These are phyloP conservation scores for Pristionchus entomophagus DNA, from an alignment of 2,888 invertebrate genomes.

Conservation along the genomic window DNA sequence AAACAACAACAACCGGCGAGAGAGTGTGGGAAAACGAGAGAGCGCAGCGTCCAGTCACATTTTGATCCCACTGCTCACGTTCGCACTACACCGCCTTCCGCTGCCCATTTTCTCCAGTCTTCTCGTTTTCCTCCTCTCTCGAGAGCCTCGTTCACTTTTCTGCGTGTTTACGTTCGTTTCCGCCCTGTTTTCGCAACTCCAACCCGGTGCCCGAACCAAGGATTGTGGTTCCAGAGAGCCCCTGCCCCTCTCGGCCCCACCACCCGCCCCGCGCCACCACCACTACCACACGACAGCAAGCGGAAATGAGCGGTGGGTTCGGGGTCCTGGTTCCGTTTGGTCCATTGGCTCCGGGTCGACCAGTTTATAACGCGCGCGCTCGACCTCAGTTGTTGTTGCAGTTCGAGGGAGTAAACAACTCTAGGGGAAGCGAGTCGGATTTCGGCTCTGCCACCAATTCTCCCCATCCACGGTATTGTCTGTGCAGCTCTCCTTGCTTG, in stretches of 20 bases:
- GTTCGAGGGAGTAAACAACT: too few species aligned
- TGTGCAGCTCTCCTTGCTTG: too few species aligned
- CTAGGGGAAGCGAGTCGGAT: background rate
- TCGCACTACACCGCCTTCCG: background rate
- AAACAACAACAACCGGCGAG: background rate
- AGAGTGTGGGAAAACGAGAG: background rate
- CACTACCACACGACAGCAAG: background rate
- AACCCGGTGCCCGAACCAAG: too few species aligned
- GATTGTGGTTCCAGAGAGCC: background rate
- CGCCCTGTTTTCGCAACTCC: too few species aligned
- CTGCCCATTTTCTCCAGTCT: background rate
- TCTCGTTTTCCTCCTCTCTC: background rate
- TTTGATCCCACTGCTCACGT: background rate
- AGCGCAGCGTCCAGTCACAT: slow-evolving; percentile 6
- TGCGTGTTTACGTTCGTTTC: too few species aligned
- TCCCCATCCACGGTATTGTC: too few species aligned
- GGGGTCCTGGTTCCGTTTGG: too few species aligned
- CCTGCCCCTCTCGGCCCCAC: background rate
- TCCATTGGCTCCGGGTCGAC: too few species aligned
- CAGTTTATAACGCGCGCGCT: too few species aligned
- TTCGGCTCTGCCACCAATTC: too few species aligned
- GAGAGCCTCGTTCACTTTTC: too few species aligned
- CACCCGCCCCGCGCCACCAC: background rate
- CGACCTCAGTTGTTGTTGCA: too few species aligned
- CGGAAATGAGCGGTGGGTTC: slow-evolving; percentile 14